Conservation (phyloP, 2,888 invertebrate genomes). For the Chrysina gloriosa region DNA sequence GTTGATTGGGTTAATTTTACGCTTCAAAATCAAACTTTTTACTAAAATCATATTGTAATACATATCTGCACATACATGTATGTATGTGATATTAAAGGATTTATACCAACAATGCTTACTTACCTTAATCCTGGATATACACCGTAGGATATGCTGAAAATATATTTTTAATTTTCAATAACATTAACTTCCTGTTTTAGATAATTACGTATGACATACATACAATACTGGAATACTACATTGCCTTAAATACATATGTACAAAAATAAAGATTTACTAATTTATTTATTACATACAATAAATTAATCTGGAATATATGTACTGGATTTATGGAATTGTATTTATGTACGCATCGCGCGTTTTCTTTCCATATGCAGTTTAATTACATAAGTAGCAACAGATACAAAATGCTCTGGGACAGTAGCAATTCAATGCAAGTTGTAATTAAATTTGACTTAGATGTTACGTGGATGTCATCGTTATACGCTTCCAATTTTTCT, state of each 20-base stretch:
- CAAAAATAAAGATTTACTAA: background rate
- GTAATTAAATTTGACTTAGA: slow-evolving; percentile 4
- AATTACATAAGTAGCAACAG: background rate
- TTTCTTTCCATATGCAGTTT: background rate
- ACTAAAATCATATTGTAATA: too few species aligned
- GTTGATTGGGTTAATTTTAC: too few species aligned
- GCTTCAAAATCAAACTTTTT: too few species aligned
- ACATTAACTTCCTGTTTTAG: background rate
- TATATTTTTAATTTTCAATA: slow-evolving; percentile 13
- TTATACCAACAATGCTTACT: too few species aligned
- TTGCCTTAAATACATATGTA: slow-evolving; percentile 4
- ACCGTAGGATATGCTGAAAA: slow-evolving; percentile 6
- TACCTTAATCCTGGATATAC: too few species aligned
- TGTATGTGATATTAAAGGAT: too few species aligned
- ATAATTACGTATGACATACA: background rate
- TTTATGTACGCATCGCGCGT: background rate
- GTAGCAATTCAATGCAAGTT: background rate
- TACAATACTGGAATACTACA: background rate
- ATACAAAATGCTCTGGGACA: background rate
- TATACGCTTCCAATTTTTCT: slow-evolving; percentile 53
- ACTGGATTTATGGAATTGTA: background rate
- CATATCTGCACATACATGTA: too few species aligned
- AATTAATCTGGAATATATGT: background rate
- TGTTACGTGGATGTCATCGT: slow-evolving; percentile 41
- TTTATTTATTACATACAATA: background rate